Conservation (phyloP, 92 coral and sea anemone species). For the Galaxea fascicularis region DNA sequence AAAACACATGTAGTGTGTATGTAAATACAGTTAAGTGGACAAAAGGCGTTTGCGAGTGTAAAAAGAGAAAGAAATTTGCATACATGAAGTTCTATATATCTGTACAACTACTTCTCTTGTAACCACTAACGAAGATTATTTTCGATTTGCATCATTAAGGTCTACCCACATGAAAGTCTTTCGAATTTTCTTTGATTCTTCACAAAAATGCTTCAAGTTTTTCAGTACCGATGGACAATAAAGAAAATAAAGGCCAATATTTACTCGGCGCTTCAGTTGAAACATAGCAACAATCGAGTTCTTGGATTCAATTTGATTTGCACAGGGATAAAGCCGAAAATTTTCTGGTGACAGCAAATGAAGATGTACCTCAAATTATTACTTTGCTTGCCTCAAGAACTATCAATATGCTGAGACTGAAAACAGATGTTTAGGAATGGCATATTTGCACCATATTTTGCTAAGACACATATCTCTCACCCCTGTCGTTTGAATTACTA, state of each 20-base stretch:
- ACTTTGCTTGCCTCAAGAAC: too few relatives aligned
- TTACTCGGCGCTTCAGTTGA: not conserved
- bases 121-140: not conserved
- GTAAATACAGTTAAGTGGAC: constrained; percentile 7
- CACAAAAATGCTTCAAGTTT: not conserved
- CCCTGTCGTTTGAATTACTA: too few relatives aligned
- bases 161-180: not conserved
- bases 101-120: not conserved
- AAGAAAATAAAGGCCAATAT: not conserved
- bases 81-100: not conserved
- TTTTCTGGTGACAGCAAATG: not conserved
- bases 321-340: not conserved
- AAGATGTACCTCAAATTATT: too few relatives aligned
- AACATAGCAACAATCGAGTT: not conserved
- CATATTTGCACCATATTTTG: not conserved
- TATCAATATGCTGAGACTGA: not conserved
- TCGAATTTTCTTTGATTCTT: not conserved
- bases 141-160: not conserved
- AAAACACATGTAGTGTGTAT: not conserved
- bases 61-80: constrained; percentile 30
- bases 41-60: not conserved
- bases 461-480: too few relatives aligned
- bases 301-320: not conserved
- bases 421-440: not conserved
- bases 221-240: not conserved